Evolutionary conservation across 2,888 invertebrate genomes (phyloP).

Genomic region (Drosophila colorata): DNA sequence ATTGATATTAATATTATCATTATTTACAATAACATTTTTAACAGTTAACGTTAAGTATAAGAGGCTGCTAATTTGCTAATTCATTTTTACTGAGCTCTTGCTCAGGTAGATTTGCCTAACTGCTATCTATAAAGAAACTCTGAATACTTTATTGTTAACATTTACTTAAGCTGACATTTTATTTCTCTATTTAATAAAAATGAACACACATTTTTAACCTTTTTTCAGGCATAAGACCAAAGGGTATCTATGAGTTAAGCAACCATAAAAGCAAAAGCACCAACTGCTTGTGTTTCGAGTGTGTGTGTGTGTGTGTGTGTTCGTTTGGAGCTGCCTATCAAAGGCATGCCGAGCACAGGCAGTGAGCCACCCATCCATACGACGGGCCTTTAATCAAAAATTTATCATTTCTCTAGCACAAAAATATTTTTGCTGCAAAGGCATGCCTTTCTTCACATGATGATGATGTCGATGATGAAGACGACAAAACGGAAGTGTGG

Average conservation of each 20-base stretch:
- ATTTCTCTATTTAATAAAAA: not conserved
- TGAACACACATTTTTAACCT: not conserved
- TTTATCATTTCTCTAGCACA: slow-evolving; percentile 69
- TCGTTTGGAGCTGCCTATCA: slow-evolving; percentile 40
- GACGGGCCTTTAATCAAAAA: slow-evolving; percentile 78
- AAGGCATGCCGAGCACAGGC: slow-evolving; percentile 59
- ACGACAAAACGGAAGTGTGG: slow-evolving; percentile 52
- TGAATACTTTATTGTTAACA: too few species aligned
- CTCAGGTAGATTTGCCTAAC: not conserved
- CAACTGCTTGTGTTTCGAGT: not conserved
- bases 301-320: slow-evolving; percentile 9
- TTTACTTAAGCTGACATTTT: not conserved
- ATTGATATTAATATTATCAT: too few species aligned
- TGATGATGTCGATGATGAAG: slow-evolving; percentile 16
- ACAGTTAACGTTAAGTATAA: too few species aligned
- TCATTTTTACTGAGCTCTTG: not conserved
- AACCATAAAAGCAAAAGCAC: slow-evolving; percentile 1
- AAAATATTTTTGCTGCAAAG: slow-evolving; percentile 69
- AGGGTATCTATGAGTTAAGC: slow-evolving; percentile 17
- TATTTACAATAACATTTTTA: too few species aligned
- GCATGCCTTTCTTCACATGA: slow-evolving; percentile 68
- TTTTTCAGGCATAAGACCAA: not conserved
- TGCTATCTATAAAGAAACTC: not conserved
- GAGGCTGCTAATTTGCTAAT: too few species aligned
- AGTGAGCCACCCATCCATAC: slow-evolving; percentile 23